Evolutionary conservation across 1,140 invertebrate genomes (phyloP).

Genomic region (Delia radicum): DNA sequence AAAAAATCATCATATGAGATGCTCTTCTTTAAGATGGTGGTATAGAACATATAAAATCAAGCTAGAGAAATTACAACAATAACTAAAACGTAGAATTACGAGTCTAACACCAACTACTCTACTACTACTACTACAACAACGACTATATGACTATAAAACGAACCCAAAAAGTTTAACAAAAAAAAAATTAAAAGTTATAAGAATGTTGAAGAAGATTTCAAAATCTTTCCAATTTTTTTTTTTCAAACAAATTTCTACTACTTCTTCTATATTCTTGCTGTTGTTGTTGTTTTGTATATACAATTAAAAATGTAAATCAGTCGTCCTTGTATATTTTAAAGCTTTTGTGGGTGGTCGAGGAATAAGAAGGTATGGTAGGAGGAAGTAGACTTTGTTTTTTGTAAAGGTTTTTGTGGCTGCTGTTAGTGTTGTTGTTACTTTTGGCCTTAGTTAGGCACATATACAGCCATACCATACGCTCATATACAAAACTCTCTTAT

Average conservation of each 20-base stretch:
- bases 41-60: too few species aligned
- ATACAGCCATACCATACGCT: neutral
- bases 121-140: too few species aligned
- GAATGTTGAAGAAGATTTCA: neutral
- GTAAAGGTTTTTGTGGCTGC: conserved; percentile 9
- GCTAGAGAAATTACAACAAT: neutral
- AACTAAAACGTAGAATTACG: neutral
- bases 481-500: neutral
- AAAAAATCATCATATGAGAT: too few species aligned
- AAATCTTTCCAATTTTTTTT: neutral
- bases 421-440: neutral
- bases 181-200: neutral
- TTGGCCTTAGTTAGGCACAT: neutral
- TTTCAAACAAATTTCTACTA: neutral
- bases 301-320: conserved; percentile 37
- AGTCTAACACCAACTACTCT: neutral
- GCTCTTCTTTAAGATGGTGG: too few species aligned
- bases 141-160: too few species aligned
- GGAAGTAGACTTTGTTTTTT: neutral
- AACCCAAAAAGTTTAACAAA: too few species aligned
- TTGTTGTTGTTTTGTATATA: conserved; percentile 30
- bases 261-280: conserved; percentile 4
- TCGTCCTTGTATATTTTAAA: conserved; percentile 29
- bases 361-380: neutral
- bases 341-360: neutral